Evolutionary conservation across 2,888 invertebrate species (phyloP).

Genomic region (Himalopsyche japonica): DNA sequence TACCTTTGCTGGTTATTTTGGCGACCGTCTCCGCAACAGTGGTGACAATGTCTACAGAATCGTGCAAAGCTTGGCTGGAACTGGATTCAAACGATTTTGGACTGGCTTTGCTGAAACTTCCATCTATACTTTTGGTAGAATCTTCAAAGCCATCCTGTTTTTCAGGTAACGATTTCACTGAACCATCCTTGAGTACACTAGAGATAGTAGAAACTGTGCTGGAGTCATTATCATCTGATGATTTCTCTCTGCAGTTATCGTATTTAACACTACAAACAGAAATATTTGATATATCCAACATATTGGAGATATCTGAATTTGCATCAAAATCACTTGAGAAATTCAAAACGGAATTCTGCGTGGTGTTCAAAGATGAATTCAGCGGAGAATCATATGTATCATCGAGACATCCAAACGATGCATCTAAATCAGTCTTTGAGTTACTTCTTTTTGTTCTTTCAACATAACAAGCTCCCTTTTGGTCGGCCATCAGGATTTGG

Average conservation of each 20-base stretch:
- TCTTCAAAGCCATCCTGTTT: background rate
- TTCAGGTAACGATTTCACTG: background rate
- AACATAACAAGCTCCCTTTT: constrained; percentile 2
- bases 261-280: constrained; percentile 6
- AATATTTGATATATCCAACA: constrained; percentile 24
- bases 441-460: constrained; percentile 13
- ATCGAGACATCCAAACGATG: constrained; percentile 8
- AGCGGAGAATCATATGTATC: constrained; percentile 17
- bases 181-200: background rate
- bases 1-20: constrained; percentile 6
- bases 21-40: constrained; percentile 1
- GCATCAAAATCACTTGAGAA: constrained; percentile 27
- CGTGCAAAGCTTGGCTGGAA: background rate
- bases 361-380: constrained; percentile 28
- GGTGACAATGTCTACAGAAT: background rate
- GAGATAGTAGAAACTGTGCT: background rate
- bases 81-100: background rate
- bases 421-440: constrained; percentile 2
- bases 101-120: background rate
- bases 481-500: constrained; percentile 24
- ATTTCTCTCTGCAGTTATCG: background rate
- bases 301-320: constrained; percentile 24
- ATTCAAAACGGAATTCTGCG: constrained; percentile 30
- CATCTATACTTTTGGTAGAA: background rate
- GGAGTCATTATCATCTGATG: background rate